Conservation (phyloP, 2,888 invertebrate genomes). For the Lepidochrysops patricia region DNA sequence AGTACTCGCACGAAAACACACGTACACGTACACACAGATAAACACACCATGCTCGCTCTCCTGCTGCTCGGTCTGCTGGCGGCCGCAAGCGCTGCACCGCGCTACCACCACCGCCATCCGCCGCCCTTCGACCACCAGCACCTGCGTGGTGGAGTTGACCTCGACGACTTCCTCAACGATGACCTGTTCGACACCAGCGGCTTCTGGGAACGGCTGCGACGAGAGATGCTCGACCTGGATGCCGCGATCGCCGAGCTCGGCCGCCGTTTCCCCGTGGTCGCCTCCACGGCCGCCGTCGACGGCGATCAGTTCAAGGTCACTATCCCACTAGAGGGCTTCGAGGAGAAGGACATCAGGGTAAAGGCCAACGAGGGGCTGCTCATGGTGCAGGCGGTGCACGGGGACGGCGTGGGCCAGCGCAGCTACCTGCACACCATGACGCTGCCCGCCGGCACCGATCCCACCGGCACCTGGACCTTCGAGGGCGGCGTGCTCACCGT, state of each 20-base stretch:
- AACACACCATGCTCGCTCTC: slow-evolving; percentile 33
- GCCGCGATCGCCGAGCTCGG: slow-evolving; percentile 37
- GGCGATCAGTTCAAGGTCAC: slow-evolving; percentile 46
- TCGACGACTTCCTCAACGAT: slow-evolving; percentile 28
- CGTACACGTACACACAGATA: neutral
- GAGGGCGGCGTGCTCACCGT: slow-evolving; percentile 39
- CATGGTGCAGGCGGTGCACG: slow-evolving; percentile 50
- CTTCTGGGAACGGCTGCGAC: slow-evolving; percentile 44
- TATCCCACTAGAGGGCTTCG: slow-evolving; percentile 40
- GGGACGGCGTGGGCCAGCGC: slow-evolving; percentile 25
- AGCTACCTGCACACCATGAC: slow-evolving; percentile 43
- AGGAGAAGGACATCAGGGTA: slow-evolving; percentile 52
- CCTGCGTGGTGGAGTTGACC: slow-evolving; percentile 11
- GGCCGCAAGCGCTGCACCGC: slow-evolving; percentile 43
- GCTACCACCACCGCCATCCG: slow-evolving; percentile 20
- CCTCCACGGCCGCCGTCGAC: slow-evolving; percentile 31
- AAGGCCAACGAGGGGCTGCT: slow-evolving; percentile 49
- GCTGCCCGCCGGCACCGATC: slow-evolving; percentile 39
- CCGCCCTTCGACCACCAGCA: slow-evolving; percentile 18
- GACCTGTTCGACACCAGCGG: slow-evolving; percentile 43
- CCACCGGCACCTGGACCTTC: slow-evolving; percentile 48
- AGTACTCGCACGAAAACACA: neutral
- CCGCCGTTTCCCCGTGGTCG: slow-evolving; percentile 35
- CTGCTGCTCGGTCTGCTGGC: slow-evolving; percentile 37
- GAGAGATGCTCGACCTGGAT: slow-evolving; percentile 42